Evolutionary conservation across 1,140 invertebrate species (phyloP), one percentile per base, ranked within the genome.

Genomic region (Drosophila lacertosa): DNA sequence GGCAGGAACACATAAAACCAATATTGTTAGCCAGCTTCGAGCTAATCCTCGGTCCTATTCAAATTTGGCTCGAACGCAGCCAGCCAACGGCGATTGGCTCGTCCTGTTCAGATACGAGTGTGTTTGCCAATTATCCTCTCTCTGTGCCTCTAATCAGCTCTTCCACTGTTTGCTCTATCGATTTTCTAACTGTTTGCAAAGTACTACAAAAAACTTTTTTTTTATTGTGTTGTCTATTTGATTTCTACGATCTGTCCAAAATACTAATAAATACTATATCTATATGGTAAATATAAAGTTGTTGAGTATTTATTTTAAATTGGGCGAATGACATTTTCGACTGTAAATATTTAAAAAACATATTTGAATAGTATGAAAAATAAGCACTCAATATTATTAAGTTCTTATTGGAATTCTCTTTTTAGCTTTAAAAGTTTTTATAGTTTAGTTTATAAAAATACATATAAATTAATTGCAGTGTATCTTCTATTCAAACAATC

Each of bases 111-210:
- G 3, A 20, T 40, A 10, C 11, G 18, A n/a, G 42, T 44, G 10
- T 44, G 42, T 18, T 22, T 22, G 9, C 11, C 20, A 44, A 44
- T 44, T 22, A 22, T 44, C 11, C 11, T 22, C 11, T 22, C 10
- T 11, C 3, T 44, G 10, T 24, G 42, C 42, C 11, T 45, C 18
- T 44, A 24, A 47, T 35, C 40, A 33, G 29, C n/a, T 37, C 13
- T 1, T 24, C 7, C 2, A 44, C 3, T 22, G 11, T n/a, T 22
- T 44, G 39, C n/a, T 45, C 39, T 20, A 45, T 58, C 45, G 40
- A 58, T 45, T 58, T 58, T 13, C 4, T 24, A 32, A 20, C 40
- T 10, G 26, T 20, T 20, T 22, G 35, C 10, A 24, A 22, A 15
- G 20, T 22, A 11, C 20, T 22, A 2, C 1, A 10, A 40, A 44